phyloP scores from a whole-genome alignment of 2,888 invertebrate genomes.

The Drosophila ezoana region DNA sequence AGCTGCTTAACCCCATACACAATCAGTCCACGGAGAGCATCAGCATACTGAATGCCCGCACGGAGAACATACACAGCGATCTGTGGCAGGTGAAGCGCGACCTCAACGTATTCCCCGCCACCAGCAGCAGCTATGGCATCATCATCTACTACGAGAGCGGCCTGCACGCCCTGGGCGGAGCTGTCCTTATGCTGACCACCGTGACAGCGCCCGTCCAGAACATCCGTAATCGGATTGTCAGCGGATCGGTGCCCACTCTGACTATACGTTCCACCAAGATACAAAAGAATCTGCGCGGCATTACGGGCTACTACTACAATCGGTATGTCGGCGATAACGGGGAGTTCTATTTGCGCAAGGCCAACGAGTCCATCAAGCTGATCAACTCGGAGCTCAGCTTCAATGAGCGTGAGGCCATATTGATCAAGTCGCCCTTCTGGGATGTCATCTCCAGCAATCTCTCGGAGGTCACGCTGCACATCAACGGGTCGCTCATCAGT shows the following conservation, averaged over 20 bases:
- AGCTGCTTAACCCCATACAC: constrained; percentile 95
- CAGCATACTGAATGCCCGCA: constrained; percentile 91
- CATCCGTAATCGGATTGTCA: constrained; percentile 90
- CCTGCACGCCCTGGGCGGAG: constrained; percentile 91
- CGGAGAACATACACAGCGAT: constrained; percentile 88
- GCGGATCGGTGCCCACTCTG: constrained; percentile 92
- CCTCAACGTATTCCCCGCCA: constrained; percentile 94
- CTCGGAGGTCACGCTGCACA: constrained; percentile 94
- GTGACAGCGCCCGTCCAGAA: constrained; percentile 91
- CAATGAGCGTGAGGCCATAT: constrained; percentile 92
- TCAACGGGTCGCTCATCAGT: constrained; percentile 93
- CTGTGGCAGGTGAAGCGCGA: constrained; percentile 93
- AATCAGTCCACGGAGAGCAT: constrained; percentile 94
- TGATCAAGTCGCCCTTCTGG: constrained; percentile 93
- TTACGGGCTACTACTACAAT: constrained; percentile 94
- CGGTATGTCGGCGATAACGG: constrained; percentile 93
- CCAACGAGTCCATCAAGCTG: constrained; percentile 94
- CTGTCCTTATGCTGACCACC: constrained; percentile 91
- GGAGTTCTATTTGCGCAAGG: constrained; percentile 93
- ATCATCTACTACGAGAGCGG: constrained; percentile 93
- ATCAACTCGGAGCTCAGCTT: constrained; percentile 92
- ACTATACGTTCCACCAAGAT: constrained; percentile 90
- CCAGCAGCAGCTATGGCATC: constrained; percentile 93
- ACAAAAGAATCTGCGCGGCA: constrained; percentile 91
- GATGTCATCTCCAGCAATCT: constrained; percentile 94